Evolutionary conservation across 1,140 invertebrate genomes (phyloP).

Genomic region (Ephestia elutella): DNA sequence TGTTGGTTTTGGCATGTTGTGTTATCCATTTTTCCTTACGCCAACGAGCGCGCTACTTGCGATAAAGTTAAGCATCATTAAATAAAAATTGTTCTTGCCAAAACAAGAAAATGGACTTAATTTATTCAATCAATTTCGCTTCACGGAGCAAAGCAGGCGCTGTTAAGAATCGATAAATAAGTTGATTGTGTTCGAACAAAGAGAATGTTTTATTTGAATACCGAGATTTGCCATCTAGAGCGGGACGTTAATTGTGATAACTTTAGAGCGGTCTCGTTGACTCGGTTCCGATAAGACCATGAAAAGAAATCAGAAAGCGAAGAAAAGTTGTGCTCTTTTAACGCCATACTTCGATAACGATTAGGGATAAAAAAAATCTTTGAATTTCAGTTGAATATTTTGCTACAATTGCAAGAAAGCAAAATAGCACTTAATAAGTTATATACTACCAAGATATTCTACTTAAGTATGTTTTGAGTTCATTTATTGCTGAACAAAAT

Average conservation of each 20-base stretch:
- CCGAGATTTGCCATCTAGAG: conserved; percentile 8
- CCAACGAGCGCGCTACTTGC: no score
- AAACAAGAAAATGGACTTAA: not conserved
- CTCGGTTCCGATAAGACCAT: not conserved
- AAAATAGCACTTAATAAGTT: no score
- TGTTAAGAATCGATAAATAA: conserved; percentile 26
- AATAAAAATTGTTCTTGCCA: not conserved
- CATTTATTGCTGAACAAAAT: no score
- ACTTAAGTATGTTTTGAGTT: no score
- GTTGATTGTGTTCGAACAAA: conserved; percentile 24
- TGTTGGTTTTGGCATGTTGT: no score
- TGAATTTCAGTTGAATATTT: no score
- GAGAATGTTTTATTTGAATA: conserved; percentile 18
- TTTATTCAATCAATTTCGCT: conserved; percentile 22
- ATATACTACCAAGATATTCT: no score
- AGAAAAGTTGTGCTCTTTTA: no score
- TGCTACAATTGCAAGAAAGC: no score
- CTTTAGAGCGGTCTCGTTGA: conserved; percentile 7
- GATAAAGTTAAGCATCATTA: not conserved
- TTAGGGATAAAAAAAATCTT: no score
- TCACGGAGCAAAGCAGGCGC: conserved; percentile 14
- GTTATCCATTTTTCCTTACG: no score
- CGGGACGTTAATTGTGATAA: conserved; percentile 15
- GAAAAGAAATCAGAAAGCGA: not conserved
- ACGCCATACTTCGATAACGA: no score